A percentile compares a stretch with the other conserved stretches of the same genome.
Evolutionary conservation across 2,797 vertebrate species (phyloP).

Genomic region (Australoheros facetus): DNA sequence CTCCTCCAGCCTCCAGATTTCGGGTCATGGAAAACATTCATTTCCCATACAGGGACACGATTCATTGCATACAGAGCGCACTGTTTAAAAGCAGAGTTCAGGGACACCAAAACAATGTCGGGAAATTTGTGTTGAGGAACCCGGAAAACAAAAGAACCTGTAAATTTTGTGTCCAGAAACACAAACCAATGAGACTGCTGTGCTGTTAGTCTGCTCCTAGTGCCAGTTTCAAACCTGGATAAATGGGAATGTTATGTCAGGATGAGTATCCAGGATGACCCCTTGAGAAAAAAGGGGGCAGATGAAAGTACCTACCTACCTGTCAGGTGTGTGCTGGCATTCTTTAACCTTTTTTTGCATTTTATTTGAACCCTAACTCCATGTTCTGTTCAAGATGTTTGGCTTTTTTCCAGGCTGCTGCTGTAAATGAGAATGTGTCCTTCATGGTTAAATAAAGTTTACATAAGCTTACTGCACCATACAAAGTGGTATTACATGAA

Average conservation of each 20-base stretch:
- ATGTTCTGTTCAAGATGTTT: background rate
- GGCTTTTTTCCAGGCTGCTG: too few species aligned
- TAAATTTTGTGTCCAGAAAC: background rate
- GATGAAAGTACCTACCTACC: background rate
- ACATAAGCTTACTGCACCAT: too few species aligned
- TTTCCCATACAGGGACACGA: background rate
- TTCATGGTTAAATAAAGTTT: too few species aligned
- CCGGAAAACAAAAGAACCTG: background rate
- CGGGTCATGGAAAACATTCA: too few species aligned
- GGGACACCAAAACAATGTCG: background rate
- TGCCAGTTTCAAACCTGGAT: background rate
- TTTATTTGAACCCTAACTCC: too few species aligned
- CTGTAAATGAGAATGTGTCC: too few species aligned
- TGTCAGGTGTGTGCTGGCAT: background rate
- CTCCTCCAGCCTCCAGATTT: too few species aligned
- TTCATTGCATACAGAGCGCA: background rate
- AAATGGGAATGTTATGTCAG: background rate
- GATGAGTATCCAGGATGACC: background rate
- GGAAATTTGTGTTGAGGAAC: background rate
- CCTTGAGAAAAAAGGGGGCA: background rate
- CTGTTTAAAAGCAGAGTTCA: background rate
- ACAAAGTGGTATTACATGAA: too few species aligned
- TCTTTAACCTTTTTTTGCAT: too few species aligned
- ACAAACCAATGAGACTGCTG: background rate
- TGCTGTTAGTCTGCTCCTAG: background rate